These are phyloP conservation scores for Idaea biselata DNA, from an alignment of 2,888 invertebrate genomes.

Conservation along the genomic window DNA sequence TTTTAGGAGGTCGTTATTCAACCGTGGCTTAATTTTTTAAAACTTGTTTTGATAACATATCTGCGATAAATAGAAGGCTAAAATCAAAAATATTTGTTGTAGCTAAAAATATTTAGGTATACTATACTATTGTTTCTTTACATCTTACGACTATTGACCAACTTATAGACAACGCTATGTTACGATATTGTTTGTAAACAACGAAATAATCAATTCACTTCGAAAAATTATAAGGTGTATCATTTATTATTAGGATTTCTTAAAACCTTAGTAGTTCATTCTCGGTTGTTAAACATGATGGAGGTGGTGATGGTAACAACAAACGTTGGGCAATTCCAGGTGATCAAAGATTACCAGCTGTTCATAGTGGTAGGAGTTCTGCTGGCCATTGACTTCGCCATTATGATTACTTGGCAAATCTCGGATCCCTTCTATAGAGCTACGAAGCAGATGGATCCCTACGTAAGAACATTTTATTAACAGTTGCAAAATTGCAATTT, in stretches of 20 bases:
- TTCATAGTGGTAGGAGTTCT: conserved; percentile 98
- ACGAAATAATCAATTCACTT: not conserved
- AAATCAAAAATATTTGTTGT: too few species aligned
- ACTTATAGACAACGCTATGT: not conserved
- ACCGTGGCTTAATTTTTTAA: too few species aligned
- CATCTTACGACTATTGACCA: not conserved
- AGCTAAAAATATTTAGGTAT: not conserved
- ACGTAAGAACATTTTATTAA: conserved; percentile 82
- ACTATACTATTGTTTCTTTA: not conserved
- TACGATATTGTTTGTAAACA: not conserved
- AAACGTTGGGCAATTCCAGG: conserved; percentile 70
- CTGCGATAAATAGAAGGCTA: too few species aligned
- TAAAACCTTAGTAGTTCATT: not conserved
- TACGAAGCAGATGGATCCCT: conserved; percentile 93
- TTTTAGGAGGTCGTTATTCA: too few species aligned
- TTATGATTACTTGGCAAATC: conserved; percentile 98
- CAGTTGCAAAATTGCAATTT: not conserved
- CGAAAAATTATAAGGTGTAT: not conserved
- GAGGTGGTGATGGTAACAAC: not conserved
- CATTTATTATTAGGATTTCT: not conserved
- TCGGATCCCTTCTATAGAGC: conserved; percentile 96
- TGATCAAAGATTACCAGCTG: conserved; percentile 98
- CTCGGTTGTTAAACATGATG: not conserved
- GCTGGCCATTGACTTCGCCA: conserved; percentile 93
- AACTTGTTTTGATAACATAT: too few species aligned